phyloP scores from a whole-genome alignment of 2,888 invertebrate genomes.

The Maniola hyperantus region DNA sequence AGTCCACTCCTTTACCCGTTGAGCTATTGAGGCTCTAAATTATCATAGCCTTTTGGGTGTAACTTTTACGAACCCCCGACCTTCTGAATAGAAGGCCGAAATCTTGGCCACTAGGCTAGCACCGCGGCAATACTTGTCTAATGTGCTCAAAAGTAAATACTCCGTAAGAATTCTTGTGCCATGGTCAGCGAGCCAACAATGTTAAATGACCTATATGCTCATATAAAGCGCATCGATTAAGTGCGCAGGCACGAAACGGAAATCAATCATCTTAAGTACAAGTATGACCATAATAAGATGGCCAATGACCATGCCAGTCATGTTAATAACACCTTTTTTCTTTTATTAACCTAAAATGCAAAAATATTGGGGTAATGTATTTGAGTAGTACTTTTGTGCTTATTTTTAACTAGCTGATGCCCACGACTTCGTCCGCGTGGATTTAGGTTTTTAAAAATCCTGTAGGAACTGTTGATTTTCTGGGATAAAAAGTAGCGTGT shows the following conservation, averaged over 20 bases:
- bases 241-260: slow-evolving; percentile 13
- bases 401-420: no score
- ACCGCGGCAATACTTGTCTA: no score
- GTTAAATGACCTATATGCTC: slow-evolving; percentile 23
- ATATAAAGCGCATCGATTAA: slow-evolving; percentile 22
- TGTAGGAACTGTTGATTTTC: no score
- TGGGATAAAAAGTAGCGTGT: no score
- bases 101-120: no score
- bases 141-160: not conserved
- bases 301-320: slow-evolving; percentile 1
- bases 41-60: not conserved
- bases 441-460: no score
- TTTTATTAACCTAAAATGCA: slow-evolving; percentile 1
- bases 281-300: slow-evolving; percentile 14
- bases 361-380: not conserved
- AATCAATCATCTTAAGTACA: slow-evolving; percentile 22
- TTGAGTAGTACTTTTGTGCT: not conserved
- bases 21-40: no score
- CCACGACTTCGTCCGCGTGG: no score
- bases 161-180: slow-evolving; percentile 1
- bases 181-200: slow-evolving; percentile 16
- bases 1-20: no score
- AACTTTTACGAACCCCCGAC: no score
- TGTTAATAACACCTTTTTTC: slow-evolving; percentile 13
- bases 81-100: no score